Percentiles rank a stretch among this genome's conserved stretches.
Conservation (phyloP, 2,113 vertebrate genomes). For the Rhinolophus sinicus region DNA sequence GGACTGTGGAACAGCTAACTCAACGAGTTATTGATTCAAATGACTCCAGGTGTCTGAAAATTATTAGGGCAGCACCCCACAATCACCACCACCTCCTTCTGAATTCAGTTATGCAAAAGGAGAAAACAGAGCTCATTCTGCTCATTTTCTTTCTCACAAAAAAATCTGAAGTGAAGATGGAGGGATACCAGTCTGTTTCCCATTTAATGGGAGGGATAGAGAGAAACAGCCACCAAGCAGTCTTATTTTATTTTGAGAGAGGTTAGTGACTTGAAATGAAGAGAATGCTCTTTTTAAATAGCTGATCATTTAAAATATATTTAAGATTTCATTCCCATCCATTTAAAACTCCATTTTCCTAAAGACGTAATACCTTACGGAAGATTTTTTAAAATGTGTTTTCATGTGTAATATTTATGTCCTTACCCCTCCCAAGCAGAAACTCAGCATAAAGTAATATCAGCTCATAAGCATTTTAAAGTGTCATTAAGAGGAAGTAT, state of each 20-base stretch:
- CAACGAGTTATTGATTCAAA: neutral
- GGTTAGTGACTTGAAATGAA: neutral
- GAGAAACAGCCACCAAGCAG: neutral
- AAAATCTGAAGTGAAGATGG: neutral
- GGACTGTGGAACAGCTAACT: neutral
- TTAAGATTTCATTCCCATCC: neutral
- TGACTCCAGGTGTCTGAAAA: neutral
- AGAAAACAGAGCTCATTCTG: neutral
- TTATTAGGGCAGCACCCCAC: neutral
- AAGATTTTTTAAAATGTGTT: neutral
- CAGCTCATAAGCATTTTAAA: conserved; percentile 65
- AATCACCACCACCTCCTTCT: neutral
- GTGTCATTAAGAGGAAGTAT: conserved; percentile 56
- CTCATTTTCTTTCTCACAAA: neutral
- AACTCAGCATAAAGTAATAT: neutral
- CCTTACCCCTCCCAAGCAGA: neutral
- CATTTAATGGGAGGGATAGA: neutral
- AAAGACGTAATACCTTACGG: conserved; percentile 4
- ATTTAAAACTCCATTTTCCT: conserved; percentile 21
- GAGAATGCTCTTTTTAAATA: neutral
- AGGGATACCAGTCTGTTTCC: neutral
- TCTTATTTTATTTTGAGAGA: neutral
- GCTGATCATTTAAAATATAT: conserved; percentile 4
- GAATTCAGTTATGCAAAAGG: neutral
- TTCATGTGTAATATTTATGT: neutral